Conservation (phyloP, 2,113 vertebrate species). For the Silurus asotus region DNA sequence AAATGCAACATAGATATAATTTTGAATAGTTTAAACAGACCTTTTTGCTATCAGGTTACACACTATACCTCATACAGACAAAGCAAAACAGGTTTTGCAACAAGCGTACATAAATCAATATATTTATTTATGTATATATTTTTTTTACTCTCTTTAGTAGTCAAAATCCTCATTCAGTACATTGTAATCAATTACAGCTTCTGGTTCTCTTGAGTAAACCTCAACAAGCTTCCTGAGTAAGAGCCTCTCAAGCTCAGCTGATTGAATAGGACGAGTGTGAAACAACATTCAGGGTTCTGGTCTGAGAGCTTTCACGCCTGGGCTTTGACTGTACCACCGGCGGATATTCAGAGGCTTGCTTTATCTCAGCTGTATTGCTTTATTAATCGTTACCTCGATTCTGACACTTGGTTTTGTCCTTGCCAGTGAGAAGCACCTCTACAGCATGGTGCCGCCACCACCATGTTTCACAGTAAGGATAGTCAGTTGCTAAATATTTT, state of each 20-base stretch:
- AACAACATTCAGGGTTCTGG: neutral
- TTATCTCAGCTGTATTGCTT: neutral
- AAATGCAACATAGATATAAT: neutral
- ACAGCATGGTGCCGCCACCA: too few species aligned
- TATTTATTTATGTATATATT: too few species aligned
- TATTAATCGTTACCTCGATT: neutral
- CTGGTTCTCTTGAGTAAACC: neutral
- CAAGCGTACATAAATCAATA: too few species aligned
- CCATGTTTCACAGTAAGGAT: too few species aligned
- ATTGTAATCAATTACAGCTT: neutral
- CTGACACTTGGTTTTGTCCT: neutral
- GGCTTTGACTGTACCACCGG: neutral
- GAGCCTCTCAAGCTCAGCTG: too few species aligned
- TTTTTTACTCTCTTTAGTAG: neutral
- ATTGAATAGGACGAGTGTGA: too few species aligned
- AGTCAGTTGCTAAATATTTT: too few species aligned
- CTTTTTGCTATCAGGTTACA: neutral
- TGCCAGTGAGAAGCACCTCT: too few species aligned
- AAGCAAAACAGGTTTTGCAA: neutral
- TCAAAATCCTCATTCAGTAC: neutral
- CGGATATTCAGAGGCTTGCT: neutral
- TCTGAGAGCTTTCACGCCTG: neutral
- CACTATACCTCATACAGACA: neutral
- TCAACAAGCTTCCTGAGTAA: neutral
- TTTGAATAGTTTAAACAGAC: neutral